Percentiles rank a stretch among this genome's conserved stretches.
These are phyloP conservation scores for Columba livia DNA, from an alignment of 2,113 vertebrate genomes.

Conservation along the genomic window DNA sequence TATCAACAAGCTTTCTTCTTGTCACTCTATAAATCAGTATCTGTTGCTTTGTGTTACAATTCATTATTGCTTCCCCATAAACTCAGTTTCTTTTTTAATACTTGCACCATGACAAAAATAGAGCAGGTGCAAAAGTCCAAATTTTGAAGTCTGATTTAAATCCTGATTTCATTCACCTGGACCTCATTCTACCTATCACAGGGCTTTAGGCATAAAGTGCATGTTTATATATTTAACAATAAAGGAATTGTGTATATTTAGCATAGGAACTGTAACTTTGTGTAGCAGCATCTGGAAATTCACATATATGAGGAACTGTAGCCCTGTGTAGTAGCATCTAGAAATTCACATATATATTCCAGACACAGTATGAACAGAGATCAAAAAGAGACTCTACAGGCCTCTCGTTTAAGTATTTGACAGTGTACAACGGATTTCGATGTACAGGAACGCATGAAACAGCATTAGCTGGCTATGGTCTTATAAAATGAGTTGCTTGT, in stretches of 20 bases:
- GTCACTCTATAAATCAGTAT: background rate
- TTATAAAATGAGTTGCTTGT: background rate
- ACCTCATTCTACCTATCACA: accelerated
- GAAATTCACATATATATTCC: background rate
- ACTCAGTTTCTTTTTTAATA: background rate
- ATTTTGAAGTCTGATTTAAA: background rate
- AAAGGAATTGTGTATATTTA: background rate
- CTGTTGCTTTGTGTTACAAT: background rate
- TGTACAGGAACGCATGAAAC: background rate
- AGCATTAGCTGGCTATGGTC: background rate
- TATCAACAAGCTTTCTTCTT: background rate
- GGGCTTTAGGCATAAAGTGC: background rate
- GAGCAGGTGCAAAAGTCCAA: background rate
- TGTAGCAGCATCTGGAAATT: background rate
- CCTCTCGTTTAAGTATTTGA: background rate
- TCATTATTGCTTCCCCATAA: background rate
- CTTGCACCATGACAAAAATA: background rate
- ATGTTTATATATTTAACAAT: background rate
- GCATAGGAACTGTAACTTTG: background rate
- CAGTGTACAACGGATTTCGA: background rate
- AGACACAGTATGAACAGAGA: background rate
- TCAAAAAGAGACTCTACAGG: background rate
- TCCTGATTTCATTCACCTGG: background rate
- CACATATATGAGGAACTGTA: background rate
- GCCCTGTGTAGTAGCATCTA: background rate